Conservation (phyloP, 2,113 vertebrate genomes). For the Oncorhynchus kisutch region DNA sequence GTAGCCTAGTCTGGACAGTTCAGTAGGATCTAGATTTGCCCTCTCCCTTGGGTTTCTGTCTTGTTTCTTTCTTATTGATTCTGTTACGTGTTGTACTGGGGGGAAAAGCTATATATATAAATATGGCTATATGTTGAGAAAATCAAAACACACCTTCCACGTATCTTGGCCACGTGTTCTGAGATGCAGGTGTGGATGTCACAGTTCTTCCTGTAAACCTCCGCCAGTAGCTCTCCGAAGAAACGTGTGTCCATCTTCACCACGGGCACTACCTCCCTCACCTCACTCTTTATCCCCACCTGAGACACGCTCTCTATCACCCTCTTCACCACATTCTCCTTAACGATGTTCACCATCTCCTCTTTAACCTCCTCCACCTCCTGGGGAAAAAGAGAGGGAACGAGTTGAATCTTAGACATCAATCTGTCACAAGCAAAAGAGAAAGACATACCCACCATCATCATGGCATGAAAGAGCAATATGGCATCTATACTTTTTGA, state of each 20-base stretch:
- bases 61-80: no score
- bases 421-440: background rate
- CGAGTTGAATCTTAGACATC: background rate
- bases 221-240: constrained; percentile 93
- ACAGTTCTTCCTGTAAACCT: constrained; percentile 86
- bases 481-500: background rate
- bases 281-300: constrained; percentile 27
- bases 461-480: no score
- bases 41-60: no score
- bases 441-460: background rate
- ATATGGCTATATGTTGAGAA: background rate
- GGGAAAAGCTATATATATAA: no score
- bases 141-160: constrained; percentile 74
- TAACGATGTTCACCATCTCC: background rate
- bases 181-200: constrained; percentile 87
- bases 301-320: constrained; percentile 20
- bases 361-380: constrained; percentile 3
- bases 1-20: no score
- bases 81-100: no score
- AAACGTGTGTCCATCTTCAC: constrained; percentile 87
- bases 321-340: constrained; percentile 29
- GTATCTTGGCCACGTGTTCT: constrained; percentile 87
- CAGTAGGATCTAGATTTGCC: no score
- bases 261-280: constrained; percentile 13
- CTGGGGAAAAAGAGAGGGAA: background rate